phyloP scores from a whole-genome alignment of 2,888 invertebrate species.

The Chloroclysta siterata region DNA sequence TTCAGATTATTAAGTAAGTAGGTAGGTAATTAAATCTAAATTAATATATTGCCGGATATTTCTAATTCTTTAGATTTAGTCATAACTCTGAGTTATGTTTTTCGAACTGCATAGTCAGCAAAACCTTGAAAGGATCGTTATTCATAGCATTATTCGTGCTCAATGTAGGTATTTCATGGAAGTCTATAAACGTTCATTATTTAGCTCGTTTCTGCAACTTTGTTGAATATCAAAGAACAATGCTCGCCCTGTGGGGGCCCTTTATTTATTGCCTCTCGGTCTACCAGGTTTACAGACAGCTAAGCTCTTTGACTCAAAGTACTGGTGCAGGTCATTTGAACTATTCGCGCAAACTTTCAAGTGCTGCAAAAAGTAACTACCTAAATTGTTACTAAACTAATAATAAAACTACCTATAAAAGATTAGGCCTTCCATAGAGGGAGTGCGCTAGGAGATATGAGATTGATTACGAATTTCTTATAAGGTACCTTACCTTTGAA shows the following conservation, averaged over 20 bases:
- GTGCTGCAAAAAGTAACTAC: too few relatives aligned
- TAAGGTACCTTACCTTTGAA: too few relatives aligned
- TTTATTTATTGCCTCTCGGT: slow-evolving; percentile 9
- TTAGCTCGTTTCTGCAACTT: slow-evolving; percentile 16
- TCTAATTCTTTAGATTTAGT: background rate
- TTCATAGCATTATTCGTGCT: background rate
- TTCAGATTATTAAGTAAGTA: slow-evolving; percentile 2
- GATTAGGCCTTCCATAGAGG: too few relatives aligned
- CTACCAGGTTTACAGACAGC: slow-evolving; percentile 3
- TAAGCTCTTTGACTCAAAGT: background rate
- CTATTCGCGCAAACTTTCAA: background rate
- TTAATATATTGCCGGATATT: slow-evolving; percentile 19
- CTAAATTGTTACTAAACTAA: too few relatives aligned
- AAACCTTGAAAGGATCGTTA: background rate
- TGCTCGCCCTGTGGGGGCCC: slow-evolving; percentile 3
- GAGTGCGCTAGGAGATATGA: too few relatives aligned
- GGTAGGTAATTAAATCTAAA: slow-evolving; percentile 6
- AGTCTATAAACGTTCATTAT: slow-evolving; percentile 3
- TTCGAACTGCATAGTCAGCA: slow-evolving; percentile 2
- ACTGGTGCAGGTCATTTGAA: too few relatives aligned
- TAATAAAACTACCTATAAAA: too few relatives aligned
- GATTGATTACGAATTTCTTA: too few relatives aligned
- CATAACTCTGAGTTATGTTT: slow-evolving; percentile 9
- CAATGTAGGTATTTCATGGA: background rate
- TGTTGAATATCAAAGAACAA: slow-evolving; percentile 15